Evolutionary conservation across 2,888 invertebrate genomes (phyloP), one percentile per base, ranked within the genome.

Genomic region (Campopleginae sp.): DNA sequence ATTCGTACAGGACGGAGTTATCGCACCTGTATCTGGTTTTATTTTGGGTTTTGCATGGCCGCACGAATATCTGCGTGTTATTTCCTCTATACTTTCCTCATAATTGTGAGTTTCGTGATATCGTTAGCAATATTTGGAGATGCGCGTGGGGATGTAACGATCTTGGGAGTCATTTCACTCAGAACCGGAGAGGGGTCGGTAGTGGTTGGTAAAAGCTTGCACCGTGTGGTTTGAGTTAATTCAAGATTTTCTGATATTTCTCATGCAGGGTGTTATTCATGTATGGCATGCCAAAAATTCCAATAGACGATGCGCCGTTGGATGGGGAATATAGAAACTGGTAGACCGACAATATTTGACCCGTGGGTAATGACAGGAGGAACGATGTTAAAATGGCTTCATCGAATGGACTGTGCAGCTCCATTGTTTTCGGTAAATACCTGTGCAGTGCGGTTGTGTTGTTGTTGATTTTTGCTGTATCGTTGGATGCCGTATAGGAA

Each of bases 341-440:
- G 75, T 75, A 75, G 54, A 82, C 61, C 79, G 71, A 82, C 71
- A 82, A 79, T 82, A 85, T 82, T 82, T 42, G 71, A 71, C 71
- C 79, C 65, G 23, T 38, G 33, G 54, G 66, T 44, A 70, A 80
- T 75, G 75, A 79, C 33, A 27, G 31, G 54, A 54, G 63, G 46
- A 65, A 82, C 51, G 72, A 72, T 48, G 80, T 68, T 80, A 78
- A 58, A 81, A 80, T 80, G 17, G 79, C 54, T 51, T 79, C 19
- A 74, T 68, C 51, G 72, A 68, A 84, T 74, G 77, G 58, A 80
- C 72, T 27, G n/a, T 12, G 68, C 17, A 51, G 44, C 74, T 74
- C 74, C 68, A 80, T 80, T 84, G 72, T 80, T 66, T 72, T 78
- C 46, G 4, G 23, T 44, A 74, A 48, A 38, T 46, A 74, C 44